A percentile compares a stretch with the other conserved stretches of the same genome.
These are phyloP conservation scores for Atlantisia rogersi DNA, from an alignment of 2,113 vertebrate species.

Conservation along the genomic window DNA sequence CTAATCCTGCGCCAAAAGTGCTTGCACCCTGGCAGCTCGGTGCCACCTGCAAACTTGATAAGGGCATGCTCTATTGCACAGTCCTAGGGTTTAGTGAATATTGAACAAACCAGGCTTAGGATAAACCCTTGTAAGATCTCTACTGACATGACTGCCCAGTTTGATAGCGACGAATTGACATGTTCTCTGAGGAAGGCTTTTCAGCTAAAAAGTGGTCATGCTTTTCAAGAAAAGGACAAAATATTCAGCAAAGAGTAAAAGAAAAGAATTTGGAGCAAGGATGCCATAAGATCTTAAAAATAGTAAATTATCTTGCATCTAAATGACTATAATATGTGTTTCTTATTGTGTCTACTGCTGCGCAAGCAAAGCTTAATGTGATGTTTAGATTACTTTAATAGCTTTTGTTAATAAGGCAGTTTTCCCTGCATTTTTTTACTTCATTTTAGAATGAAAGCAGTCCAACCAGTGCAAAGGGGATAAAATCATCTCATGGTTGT, in stretches of 20 bases:
- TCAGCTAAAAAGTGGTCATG: not conserved
- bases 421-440: constrained; percentile 54
- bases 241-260: not conserved
- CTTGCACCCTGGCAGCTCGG: not conserved
- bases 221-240: not conserved
- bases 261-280: constrained; percentile 5
- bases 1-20: not conserved
- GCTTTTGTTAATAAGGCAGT: constrained; percentile 76
- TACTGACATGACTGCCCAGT: not conserved
- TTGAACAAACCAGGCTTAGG: not conserved
- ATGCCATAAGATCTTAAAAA: constrained; percentile 64
- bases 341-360: constrained; percentile 73
- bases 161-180: not conserved
- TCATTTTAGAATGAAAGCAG: constrained; percentile 60
- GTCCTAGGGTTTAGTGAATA: not conserved
- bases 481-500: constrained; percentile 3
- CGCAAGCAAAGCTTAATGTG: constrained; percentile 75
- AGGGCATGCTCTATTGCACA: not conserved
- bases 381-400: constrained; percentile 76
- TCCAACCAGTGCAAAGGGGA: constrained; percentile 26
- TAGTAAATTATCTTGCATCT: constrained; percentile 72
- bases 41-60: not conserved
- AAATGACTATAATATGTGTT: constrained; percentile 73
- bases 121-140: not conserved
- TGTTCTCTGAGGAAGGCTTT: not conserved